Evolutionary conservation across 2,797 vertebrate species (phyloP).

Genomic region (Epinephelus malabaricus): DNA sequence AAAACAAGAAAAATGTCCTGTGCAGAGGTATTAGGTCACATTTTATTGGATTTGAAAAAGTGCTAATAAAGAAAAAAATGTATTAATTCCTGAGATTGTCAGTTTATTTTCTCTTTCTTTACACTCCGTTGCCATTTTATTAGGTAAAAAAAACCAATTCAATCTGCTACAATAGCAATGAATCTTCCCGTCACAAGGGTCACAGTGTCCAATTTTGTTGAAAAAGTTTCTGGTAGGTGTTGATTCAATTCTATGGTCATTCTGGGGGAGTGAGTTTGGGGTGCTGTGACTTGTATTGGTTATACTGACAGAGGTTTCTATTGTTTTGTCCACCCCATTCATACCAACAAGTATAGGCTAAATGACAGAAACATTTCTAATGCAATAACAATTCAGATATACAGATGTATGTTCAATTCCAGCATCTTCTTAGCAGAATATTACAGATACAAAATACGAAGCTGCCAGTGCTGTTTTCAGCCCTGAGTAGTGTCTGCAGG

Average conservation of each 20-base stretch:
- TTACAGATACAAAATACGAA: too few relatives aligned
- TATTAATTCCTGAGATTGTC: not conserved
- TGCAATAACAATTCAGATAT: too few relatives aligned
- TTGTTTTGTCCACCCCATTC: not conserved
- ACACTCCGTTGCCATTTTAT: not conserved
- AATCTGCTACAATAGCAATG: not conserved
- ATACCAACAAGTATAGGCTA: not conserved
- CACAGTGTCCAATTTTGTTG: not conserved
- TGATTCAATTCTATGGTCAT: not conserved
- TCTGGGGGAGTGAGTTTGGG: not conserved
- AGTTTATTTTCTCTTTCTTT: too few relatives aligned
- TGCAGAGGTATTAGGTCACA: not conserved
- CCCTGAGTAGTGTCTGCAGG: not conserved
- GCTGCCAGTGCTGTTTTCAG: too few relatives aligned
- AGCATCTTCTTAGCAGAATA: too few relatives aligned
- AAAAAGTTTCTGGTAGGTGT: not conserved
- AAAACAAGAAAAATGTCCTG: not conserved
- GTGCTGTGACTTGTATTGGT: not conserved
- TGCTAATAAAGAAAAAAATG: not conserved
- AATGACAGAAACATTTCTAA: not conserved
- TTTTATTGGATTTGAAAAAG: not conserved
- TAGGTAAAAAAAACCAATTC: not conserved
- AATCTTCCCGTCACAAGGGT: not conserved
- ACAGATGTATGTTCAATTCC: too few relatives aligned
- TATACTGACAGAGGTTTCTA: not conserved